Base-by-base conservation (phyloP, 2,888 invertebrate species). In the Eupithecia tripunctaria region DNA sequence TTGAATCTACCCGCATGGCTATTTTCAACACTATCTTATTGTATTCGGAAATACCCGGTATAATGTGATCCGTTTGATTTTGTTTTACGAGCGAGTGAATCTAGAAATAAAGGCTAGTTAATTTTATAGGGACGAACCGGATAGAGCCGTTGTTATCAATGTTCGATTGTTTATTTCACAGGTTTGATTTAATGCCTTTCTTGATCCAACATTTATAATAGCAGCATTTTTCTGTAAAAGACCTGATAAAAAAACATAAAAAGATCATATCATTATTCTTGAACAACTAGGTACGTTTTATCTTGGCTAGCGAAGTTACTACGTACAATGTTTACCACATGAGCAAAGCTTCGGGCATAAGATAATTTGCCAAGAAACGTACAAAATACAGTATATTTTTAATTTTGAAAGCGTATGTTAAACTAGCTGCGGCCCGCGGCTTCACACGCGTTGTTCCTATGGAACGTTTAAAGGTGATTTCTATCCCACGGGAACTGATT, bases 21-120 rank as follows among this genome's bases (percentile, higher is more conserved):
- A 93, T 92, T 92, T 93, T 89, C 88, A 90, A 85, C 85, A 86
- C 86, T 87, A 87, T 88, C 89, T 91, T 88, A 92, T 92, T 92
- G 91, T 91, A 88, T 88, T 89, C 86, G 85, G 86, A 89, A 89
- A 89, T 88, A 88, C 84, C 82, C 84, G 82, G 88, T 86, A 79
- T 64, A 80, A 79, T 76, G 75, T 72, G 72, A 74, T 74, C 67
- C 47, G 74, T 79, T 78, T 80, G 78, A 82, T 82, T 78, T 78
- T 80, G 78, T 78, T 76, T 78, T 73, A 79, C 60, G 76, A 71
- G 67, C 66, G 72, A 71, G 59, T 73, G 74, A 68, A 68, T 73
- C 70, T 71, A 59, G 75, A 74, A 78, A 78, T 77, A 78, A 74
- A 74, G 67, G 47, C 47, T 71, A 73, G 68, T 77, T 56, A 73